Evolutionary conservation across 2,888 invertebrate genomes (phyloP).

Genomic region (Hirtodrosophila alboralis): DNA sequence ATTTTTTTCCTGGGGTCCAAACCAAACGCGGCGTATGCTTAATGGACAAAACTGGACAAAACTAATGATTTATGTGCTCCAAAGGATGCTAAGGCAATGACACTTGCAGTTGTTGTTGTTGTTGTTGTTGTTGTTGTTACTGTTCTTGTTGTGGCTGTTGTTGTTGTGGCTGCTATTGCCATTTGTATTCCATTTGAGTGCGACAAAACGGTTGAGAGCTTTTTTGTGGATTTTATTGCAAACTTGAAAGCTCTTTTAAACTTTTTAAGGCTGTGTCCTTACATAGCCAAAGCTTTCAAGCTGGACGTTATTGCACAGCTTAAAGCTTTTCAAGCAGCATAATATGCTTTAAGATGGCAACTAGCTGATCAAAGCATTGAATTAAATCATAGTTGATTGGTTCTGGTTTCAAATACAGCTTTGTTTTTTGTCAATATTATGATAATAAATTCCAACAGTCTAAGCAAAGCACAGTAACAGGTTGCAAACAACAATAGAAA

Average conservation of each 20-base stretch:
- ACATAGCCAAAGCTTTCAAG: slow-evolving; percentile 1
- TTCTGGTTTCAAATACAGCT: too few relatives aligned
- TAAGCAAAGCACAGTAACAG: too few relatives aligned
- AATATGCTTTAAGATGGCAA: neutral
- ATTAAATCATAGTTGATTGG: too few relatives aligned
- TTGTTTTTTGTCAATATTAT: too few relatives aligned
- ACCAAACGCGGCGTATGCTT: slow-evolving; percentile 38
- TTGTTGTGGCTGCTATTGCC: slow-evolving; percentile 1
- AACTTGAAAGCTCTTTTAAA: neutral
- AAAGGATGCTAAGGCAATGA: slow-evolving; percentile 23
- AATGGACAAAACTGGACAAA: slow-evolving; percentile 23
- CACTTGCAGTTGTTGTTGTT: neutral
- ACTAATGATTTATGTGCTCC: slow-evolving; percentile 44
- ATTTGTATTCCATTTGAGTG: slow-evolving; percentile 24
- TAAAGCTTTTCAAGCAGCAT: neutral
- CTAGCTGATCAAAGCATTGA: neutral
- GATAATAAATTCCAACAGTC: too few relatives aligned
- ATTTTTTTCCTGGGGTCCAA: neutral
- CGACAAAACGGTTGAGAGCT: slow-evolving; percentile 20
- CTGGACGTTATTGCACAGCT: neutral
- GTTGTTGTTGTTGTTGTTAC: slow-evolving; percentile 3
- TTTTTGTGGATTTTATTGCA: slow-evolving; percentile 28
- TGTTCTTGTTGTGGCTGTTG: neutral
- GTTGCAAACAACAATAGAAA: too few relatives aligned
- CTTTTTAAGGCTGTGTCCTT: slow-evolving; percentile 4